Evolutionary conservation across 1,140 invertebrate species (phyloP), one percentile per base, ranked within the genome.

Genomic region (Cheumatopsyche charites): DNA sequence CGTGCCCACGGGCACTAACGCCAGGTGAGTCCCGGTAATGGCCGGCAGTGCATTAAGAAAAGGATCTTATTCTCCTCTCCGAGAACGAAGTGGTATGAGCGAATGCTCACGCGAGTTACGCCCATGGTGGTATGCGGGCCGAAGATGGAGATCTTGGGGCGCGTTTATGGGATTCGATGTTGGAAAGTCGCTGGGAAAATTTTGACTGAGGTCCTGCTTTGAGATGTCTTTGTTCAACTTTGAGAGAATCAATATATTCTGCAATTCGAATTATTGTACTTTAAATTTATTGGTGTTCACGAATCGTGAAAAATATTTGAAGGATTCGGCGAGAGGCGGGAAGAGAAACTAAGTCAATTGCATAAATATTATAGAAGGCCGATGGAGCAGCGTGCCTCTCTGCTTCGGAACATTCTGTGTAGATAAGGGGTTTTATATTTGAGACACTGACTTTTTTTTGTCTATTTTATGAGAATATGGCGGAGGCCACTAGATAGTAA

Each of bases 31-130:
- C 21, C 42, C 0, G 58, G 21, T 67, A 74, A 74, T 70, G 73
- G 69, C 68, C 62, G 67, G 68, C 73, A 74, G 67, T 74, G 73
- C 73, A 74, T 74, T 74, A 74, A 67, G 68, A 70, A 47, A 65
- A 67, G 63, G 63, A 67, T 47, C 63, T 21, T 67, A 19, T 67
- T 12, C 43, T 13, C 29, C 63, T 13, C 4, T n/a, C 21, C 21
- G 55, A 26, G 26, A 13, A 63, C 21, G 17, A 47, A 26, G 45
- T 36, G 3, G 26, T 55, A 61, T 55, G 68, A 62, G 68, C 36
- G 21, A 70, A 70, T 55, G 45, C 68, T 70, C 68, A 70, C 68
- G 68, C 68, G 49, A 70, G 62, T 42, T 41, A 63, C 62, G 9
- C 7, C 19, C 55, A 58, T 25, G 4, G 25, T 12, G 55, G 23